A percentile compares a stretch with the other conserved stretches of the same genome.
These are phyloP conservation scores for Carcharodon carcharias DNA, from an alignment of 2,797 vertebrate genomes.

Conservation along the genomic window DNA sequence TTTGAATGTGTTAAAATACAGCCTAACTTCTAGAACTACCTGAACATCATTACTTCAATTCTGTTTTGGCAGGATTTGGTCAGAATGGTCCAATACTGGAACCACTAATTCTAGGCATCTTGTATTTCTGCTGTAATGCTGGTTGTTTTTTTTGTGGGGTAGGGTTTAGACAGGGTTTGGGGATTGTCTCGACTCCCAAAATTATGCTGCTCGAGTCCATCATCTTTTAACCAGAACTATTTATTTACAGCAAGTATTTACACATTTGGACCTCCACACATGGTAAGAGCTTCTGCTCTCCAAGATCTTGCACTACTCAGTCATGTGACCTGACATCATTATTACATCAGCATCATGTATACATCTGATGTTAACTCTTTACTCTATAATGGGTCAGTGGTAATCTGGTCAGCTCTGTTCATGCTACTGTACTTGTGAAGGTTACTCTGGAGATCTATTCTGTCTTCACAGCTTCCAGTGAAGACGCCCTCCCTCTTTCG, in stretches of 20 bases:
- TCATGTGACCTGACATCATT: too few species aligned
- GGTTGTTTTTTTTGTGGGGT: too few species aligned
- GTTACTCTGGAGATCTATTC: neutral
- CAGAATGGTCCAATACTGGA: neutral
- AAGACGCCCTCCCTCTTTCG: constrained; percentile 71
- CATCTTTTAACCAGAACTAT: too few species aligned
- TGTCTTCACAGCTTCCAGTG: constrained; percentile 52
- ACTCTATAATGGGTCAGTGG: neutral
- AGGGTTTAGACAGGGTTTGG: too few species aligned
- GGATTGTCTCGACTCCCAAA: too few species aligned
- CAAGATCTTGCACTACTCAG: too few species aligned
- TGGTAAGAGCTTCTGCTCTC: too few species aligned
- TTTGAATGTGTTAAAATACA: neutral
- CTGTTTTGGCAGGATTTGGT: neutral
- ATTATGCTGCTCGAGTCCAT: too few species aligned
- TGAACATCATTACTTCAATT: neutral
- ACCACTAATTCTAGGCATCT: neutral
- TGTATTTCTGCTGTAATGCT: neutral
- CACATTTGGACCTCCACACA: too few species aligned
- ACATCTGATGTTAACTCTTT: neutral
- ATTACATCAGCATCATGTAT: neutral
- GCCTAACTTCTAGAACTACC: neutral
- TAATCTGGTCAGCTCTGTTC: neutral
- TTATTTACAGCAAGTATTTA: too few species aligned
- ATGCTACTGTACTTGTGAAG: neutral